Conservation (phyloP, 2,113 vertebrate species). For the Centropus bengalensis region DNA sequence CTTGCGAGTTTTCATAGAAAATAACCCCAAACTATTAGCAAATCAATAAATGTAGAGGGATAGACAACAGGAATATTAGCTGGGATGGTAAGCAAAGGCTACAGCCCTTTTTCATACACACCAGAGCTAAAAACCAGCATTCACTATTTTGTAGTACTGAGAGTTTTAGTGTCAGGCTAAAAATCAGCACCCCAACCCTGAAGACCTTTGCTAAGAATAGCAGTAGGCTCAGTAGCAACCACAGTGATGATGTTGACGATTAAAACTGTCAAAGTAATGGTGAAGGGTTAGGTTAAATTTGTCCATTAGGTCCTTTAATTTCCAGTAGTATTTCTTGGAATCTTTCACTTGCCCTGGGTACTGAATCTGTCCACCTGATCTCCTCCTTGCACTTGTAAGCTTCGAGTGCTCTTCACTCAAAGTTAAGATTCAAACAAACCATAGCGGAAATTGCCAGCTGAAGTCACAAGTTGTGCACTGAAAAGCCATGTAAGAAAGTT, state of each 20-base stretch:
- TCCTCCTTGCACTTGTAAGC: neutral
- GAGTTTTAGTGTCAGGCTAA: neutral
- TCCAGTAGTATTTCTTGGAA: neutral
- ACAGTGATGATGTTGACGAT: accelerated
- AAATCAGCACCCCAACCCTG: neutral
- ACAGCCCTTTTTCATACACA: neutral
- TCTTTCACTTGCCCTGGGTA: neutral
- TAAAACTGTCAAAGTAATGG: neutral
- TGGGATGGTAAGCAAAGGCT: neutral
- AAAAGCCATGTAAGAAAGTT: neutral
- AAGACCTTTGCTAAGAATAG: neutral
- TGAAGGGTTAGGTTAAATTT: neutral
- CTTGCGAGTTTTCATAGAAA: neutral
- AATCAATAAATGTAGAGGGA: neutral
- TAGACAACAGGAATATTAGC: neutral
- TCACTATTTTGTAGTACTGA: neutral
- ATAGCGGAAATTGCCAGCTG: neutral
- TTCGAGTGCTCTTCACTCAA: neutral
- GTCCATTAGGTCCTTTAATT: neutral
- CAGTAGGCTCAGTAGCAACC: neutral
- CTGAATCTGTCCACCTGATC: neutral
- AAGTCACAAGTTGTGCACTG: accelerated
- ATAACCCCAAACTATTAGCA: neutral
- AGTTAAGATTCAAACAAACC: neutral
- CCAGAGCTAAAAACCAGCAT: neutral